Base-by-base conservation (phyloP, 53 echinoderm and acorn worm genomes). In the Stichopus horrens region DNA sequence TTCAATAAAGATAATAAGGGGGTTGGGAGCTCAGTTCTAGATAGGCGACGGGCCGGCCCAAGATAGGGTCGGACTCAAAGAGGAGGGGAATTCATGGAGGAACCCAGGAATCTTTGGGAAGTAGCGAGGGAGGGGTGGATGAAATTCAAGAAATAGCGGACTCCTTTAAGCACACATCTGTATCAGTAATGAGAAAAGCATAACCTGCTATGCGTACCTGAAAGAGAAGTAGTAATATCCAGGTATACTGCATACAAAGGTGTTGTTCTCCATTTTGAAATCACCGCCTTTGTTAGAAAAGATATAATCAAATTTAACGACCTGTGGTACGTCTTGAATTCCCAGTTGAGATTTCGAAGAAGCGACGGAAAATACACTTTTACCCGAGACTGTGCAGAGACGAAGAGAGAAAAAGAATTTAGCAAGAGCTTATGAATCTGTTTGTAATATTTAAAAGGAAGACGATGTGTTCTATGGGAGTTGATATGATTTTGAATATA, bases 191-290 rank as follows among this genome's bases (percentile, higher is more conserved):
- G 7, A 18, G 18, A 71, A 6, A 71, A 56, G 5, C 16, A 71
- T 18, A 71, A 71, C 14, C 19, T 71, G 19, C 19, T 10, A 63
- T 18, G 83, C 91, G 86, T 67, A 94, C 94, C 88, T 92, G 65
- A 90, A 92, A 4, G 90, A 68, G 75, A 95, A 87, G 79, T 81
- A 95, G 91, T 95, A 95, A 91, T 73, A 92, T 2, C 95, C 95
- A 0, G 74, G 75, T 76, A 90, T 91, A 53, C 58, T 5, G 74
- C 93, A 93, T 7, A 74, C 54, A 65, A 95, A 95, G 9, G 79
- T 76, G 67, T 89, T 93, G 90, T 90, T 95, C 18, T 84, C 10
- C 16, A 60, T 54, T 23, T 60, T n/a, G 88, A 91, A 95, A 68
- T 91, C 76, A 37, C 66, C 59, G 9, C 95, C 95, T 76, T 95